Conservation (phyloP, 2,797 vertebrate genomes). For the Labroides dimidiatus region DNA sequence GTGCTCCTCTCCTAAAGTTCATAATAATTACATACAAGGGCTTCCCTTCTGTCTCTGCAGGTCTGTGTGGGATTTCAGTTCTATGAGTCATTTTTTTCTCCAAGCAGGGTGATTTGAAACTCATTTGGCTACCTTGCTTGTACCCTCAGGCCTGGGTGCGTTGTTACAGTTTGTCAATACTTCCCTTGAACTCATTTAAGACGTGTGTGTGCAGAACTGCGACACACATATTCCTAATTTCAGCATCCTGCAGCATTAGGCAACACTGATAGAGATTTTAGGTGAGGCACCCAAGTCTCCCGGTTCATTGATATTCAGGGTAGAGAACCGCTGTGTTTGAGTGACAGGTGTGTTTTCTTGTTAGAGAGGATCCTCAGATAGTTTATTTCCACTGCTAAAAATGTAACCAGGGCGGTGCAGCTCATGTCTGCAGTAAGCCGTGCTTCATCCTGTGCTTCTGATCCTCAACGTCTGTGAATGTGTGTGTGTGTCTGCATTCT, state of each 20-base stretch:
- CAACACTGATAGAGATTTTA: constrained; percentile 43
- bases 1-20: neutral
- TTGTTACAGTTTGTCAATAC: constrained; percentile 44
- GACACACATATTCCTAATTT: constrained; percentile 28
- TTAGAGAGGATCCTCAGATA: constrained; percentile 70
- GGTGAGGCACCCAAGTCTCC: constrained; percentile 46
- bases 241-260: constrained; percentile 48
- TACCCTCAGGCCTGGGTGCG: constrained; percentile 22
- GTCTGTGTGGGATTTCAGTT: constrained; percentile 32
- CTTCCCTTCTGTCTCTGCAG: constrained; percentile 22
- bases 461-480: constrained; percentile 56
- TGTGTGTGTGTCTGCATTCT: constrained; percentile 19
- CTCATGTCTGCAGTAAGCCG: constrained; percentile 77
- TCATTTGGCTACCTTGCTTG: constrained; percentile 35
- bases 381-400: constrained; percentile 78
- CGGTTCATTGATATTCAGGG: constrained; percentile 71
- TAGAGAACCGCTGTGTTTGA: constrained; percentile 62
- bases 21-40: constrained; percentile 3
- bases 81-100: constrained; percentile 42
- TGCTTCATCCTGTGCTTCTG: constrained; percentile 76
- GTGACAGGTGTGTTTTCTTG: constrained; percentile 79
- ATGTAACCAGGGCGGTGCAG: constrained; percentile 76
- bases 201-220: constrained; percentile 1
- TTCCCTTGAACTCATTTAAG: constrained; percentile 32
- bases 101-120: constrained; percentile 40